A percentile compares a stretch with the other conserved stretches of the same genome.
Conservation (phyloP, 2,113 vertebrate species). For the Atlantisia rogersi region DNA sequence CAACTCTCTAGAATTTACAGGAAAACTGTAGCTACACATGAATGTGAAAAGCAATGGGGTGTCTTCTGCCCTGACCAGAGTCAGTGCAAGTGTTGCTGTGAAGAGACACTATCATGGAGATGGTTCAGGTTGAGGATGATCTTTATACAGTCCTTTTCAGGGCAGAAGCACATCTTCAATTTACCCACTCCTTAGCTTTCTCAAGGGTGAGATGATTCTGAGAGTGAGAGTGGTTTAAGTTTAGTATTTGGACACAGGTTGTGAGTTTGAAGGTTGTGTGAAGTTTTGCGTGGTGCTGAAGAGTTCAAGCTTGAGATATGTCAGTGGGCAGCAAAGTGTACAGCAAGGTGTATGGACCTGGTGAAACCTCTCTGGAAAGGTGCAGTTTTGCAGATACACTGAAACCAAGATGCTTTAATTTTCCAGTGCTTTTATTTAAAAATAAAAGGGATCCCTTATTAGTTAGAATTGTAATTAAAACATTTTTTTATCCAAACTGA, state of each 20-base stretch:
- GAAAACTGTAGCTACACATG: not conserved
- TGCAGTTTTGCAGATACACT: not conserved
- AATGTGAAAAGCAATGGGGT: not conserved
- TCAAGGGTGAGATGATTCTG: not conserved
- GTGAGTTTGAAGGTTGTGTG: not conserved
- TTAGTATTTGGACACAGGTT: not conserved
- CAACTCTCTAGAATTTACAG: not conserved
- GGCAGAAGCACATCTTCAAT: not conserved
- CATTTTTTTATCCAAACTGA: not conserved
- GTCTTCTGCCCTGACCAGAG: not conserved
- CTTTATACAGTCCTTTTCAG: not conserved
- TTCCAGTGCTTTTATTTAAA: not conserved
- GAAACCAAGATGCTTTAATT: not conserved
- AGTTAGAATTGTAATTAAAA: not conserved
- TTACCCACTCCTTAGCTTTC: not conserved
- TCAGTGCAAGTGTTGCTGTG: not conserved
- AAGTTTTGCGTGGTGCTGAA: not conserved
- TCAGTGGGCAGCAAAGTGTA: not conserved
- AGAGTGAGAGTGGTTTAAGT: not conserved
- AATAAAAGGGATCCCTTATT: not conserved
- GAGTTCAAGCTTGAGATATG: not conserved
- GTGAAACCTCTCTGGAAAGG: not conserved
- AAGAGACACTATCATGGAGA: not conserved
- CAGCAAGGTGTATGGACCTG: not conserved
- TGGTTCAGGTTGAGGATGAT: not conserved